Evolutionary conservation across 1,140 invertebrate genomes (phyloP).

Genomic region (Hylaeus anthracinus): DNA sequence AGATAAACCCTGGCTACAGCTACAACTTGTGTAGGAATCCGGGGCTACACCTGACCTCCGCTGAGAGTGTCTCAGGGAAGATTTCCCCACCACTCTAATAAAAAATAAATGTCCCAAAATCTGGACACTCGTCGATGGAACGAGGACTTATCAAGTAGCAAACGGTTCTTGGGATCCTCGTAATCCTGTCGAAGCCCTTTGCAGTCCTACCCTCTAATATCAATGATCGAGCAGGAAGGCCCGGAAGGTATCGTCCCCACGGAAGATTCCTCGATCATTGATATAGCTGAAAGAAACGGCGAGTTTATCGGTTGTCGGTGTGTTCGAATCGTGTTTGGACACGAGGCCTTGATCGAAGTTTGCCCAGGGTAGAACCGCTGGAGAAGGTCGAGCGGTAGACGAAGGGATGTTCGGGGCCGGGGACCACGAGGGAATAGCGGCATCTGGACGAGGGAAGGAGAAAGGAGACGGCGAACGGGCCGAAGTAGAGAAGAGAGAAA

Average conservation of each 20-base stretch:
- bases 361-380: slow-evolving; percentile 40
- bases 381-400: slow-evolving; percentile 54
- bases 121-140: background rate
- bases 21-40: too few relatives aligned
- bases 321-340: slow-evolving; percentile 49
- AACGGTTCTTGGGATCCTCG: background rate
- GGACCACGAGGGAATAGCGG: slow-evolving; percentile 57
- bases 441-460: slow-evolving; percentile 38
- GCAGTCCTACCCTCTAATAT: slow-evolving; percentile 32
- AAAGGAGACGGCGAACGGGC: slow-evolving; percentile 52
- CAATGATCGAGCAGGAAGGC: slow-evolving; percentile 42
- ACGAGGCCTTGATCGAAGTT: slow-evolving; percentile 43
- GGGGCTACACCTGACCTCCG: too few relatives aligned
- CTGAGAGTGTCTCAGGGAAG: too few relatives aligned
- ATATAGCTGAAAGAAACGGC: slow-evolving; percentile 53
- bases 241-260: background rate
- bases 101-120: too few relatives aligned
- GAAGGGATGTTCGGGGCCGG: slow-evolving; percentile 56
- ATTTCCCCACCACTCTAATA: too few relatives aligned
- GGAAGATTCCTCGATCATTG: slow-evolving; percentile 60
- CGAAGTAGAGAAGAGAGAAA: slow-evolving; percentile 72
- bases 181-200: slow-evolving; percentile 19
- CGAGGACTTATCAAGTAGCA: background rate
- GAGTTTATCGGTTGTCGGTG: slow-evolving; percentile 43
- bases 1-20: too few relatives aligned